A percentile compares a stretch with the other conserved stretches of the same genome.
Evolutionary conservation across 2,797 vertebrate genomes (phyloP).

Genomic region (Sebastes oblongus): DNA sequence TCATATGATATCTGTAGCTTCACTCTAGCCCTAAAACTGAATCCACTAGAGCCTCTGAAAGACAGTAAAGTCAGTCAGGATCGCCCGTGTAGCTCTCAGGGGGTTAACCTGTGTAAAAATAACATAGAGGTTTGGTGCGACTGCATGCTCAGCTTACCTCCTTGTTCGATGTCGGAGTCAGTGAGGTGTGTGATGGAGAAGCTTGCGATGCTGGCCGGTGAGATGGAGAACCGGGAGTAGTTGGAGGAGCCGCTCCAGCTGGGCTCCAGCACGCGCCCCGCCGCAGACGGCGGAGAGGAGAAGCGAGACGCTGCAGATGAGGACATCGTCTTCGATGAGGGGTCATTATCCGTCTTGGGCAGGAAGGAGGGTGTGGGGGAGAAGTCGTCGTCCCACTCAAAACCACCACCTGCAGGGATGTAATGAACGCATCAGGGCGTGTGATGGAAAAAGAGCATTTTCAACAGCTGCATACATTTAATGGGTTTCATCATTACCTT

Average conservation of each 20-base stretch:
- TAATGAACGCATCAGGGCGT: background rate
- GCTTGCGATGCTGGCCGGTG: conserved; percentile 94
- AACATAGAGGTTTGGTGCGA: background rate
- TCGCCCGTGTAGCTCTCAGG: too few species aligned
- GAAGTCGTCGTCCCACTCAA: conserved; percentile 99
- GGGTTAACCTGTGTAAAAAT: too few species aligned
- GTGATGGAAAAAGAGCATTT: background rate
- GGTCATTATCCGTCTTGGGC: conserved; percentile 82
- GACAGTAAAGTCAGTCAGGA: too few species aligned
- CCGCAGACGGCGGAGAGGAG: conserved; percentile 87
- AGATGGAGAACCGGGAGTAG: conserved; percentile 96
- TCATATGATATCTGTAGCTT: too few species aligned
- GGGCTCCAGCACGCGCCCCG: conserved; percentile 75
- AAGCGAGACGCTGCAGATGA: conserved; percentile 76
- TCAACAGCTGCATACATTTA: background rate
- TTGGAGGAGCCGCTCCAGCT: conserved; percentile 86
- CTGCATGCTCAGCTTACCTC: conserved; percentile 82
- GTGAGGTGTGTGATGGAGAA: conserved; percentile 94
- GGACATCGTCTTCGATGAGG: conserved; percentile 77
- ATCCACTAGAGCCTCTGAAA: too few species aligned
- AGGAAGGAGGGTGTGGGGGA: conserved; percentile 87
- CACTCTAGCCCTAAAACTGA: too few species aligned
- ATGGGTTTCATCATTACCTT: conserved; percentile 82
- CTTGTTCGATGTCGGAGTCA: conserved; percentile 96
- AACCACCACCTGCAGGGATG: conserved; percentile 87